A percentile compares a stretch with the other conserved stretches of the same genome.
These are phyloP conservation scores for Acleris laterana DNA, from an alignment of 2,888 invertebrate species.

Conservation along the genomic window DNA sequence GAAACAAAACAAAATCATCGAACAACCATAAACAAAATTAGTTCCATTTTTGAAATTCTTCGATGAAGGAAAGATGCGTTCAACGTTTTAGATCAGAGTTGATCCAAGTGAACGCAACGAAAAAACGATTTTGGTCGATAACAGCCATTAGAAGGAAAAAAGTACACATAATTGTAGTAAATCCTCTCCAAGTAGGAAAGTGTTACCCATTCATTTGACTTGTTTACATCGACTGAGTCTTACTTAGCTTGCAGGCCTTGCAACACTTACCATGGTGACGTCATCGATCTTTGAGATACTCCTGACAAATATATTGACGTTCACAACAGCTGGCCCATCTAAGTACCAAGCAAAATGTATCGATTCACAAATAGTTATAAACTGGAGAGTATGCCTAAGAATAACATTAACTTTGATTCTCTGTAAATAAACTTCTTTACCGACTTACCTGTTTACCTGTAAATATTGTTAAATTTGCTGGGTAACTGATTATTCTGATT, in stretches of 20 bases:
- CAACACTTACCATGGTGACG: conserved; percentile 98
- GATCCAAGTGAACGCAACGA: conserved; percentile 23
- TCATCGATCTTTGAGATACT: conserved; percentile 99
- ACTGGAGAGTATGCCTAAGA: conserved; percentile 63
- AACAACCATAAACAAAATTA: conserved; percentile 57
- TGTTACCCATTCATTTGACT: conserved; percentile 84
- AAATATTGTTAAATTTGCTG: conserved; percentile 38
- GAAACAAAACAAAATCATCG: conserved; percentile 56
- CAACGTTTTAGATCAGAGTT: conserved; percentile 5
- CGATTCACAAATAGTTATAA: conserved; percentile 61
- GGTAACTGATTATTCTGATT: conserved; percentile 9
- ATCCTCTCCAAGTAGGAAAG: conserved; percentile 70
- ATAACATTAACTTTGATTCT: conserved; percentile 44
- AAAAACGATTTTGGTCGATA: conserved; percentile 84
- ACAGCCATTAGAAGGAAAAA: conserved; percentile 64
- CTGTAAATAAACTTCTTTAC: conserved; percentile 39
- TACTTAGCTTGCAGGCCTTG: conserved; percentile 68
- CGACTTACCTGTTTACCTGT: conserved; percentile 62
- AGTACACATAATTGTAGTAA: conserved; percentile 67
- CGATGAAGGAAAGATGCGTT: conserved; percentile 1
- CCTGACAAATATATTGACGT: conserved; percentile 99
- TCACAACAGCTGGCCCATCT: conserved; percentile 97
- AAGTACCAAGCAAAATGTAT: conserved; percentile 83
- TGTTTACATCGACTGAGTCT: conserved; percentile 66
- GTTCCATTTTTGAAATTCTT: conserved; percentile 13